Conservation (phyloP, 2,888 invertebrate genomes). For the Chaetogeoica ovagalla region DNA sequence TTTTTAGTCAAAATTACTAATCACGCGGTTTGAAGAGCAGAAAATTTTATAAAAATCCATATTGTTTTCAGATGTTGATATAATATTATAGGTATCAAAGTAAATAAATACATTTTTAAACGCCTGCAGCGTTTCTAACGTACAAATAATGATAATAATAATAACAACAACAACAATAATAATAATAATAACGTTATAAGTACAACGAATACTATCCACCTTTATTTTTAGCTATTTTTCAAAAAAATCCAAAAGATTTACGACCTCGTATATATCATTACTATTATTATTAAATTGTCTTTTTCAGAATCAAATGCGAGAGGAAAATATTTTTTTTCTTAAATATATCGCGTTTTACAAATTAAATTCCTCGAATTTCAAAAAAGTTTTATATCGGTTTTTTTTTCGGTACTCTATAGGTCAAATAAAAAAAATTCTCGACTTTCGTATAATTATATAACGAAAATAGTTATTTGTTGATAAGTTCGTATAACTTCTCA, state of each 20-base stretch:
- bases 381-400: not conserved
- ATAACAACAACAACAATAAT: no score
- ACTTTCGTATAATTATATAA: not conserved
- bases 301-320: not conserved
- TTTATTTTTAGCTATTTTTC: constrained; percentile 9
- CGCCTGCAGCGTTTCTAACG: no score
- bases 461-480: no score
- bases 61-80: not conserved
- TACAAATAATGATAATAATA: no score
- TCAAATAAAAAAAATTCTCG: not conserved
- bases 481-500: no score
- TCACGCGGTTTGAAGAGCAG: no score
- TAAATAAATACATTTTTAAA: no score
- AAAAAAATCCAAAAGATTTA: constrained; percentile 29
- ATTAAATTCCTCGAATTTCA: not conserved
- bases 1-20: no score
- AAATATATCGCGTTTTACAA: not conserved
- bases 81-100: no score
- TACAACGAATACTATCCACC: not conserved
- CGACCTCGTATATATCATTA: not conserved
- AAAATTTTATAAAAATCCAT: not conserved
- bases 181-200: no score
- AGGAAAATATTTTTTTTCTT: not conserved
- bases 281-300: constrained; percentile 23
- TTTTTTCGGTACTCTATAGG: not conserved